A percentile compares a stretch with the other conserved stretches of the same genome.
Conservation (phyloP, 1,140 invertebrate genomes). For the Drosophila santomea region DNA sequence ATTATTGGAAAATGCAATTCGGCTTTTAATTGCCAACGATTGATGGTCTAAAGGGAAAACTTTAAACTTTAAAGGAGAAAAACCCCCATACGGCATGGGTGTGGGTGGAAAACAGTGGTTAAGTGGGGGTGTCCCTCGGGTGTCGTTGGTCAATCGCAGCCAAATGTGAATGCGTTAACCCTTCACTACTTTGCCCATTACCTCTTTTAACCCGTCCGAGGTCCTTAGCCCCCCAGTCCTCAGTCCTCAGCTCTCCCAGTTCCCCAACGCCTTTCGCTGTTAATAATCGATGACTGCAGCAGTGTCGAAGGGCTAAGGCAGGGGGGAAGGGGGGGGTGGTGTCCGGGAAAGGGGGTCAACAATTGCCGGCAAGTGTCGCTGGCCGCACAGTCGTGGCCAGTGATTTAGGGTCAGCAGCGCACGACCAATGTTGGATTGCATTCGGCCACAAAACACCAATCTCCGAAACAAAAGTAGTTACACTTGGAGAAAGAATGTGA, state of each 20-base stretch:
- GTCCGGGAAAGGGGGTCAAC: neutral
- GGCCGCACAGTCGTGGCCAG: slow-evolving; percentile 50
- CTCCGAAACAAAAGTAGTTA: slow-evolving; percentile 5
- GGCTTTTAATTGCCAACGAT: slow-evolving; percentile 73
- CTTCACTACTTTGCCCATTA: slow-evolving; percentile 1
- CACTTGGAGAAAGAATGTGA: neutral
- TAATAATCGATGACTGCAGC: slow-evolving; percentile 74
- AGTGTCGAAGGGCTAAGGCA: slow-evolving; percentile 16
- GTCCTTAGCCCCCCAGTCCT: too few species aligned
- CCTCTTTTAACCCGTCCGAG: slow-evolving; percentile 13
- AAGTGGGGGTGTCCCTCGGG: slow-evolving; percentile 22
- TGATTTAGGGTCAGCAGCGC: slow-evolving; percentile 73
- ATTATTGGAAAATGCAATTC: slow-evolving; percentile 75
- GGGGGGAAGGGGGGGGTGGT: too few species aligned
- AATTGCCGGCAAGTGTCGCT: slow-evolving; percentile 25
- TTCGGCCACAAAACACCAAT: slow-evolving; percentile 49
- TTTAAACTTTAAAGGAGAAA: slow-evolving; percentile 47
- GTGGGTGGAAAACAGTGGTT: neutral
- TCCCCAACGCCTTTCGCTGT: slow-evolving; percentile 15
- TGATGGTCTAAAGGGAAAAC: slow-evolving; percentile 45
- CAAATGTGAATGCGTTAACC: slow-evolving; percentile 26
- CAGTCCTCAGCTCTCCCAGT: too few species aligned
- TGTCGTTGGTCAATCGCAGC: slow-evolving; percentile 49
- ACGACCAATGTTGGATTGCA: slow-evolving; percentile 60
- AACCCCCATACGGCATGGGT: neutral